Evolutionary conservation across 1,140 invertebrate genomes (phyloP).

Genomic region (Mylabris phalerata): DNA sequence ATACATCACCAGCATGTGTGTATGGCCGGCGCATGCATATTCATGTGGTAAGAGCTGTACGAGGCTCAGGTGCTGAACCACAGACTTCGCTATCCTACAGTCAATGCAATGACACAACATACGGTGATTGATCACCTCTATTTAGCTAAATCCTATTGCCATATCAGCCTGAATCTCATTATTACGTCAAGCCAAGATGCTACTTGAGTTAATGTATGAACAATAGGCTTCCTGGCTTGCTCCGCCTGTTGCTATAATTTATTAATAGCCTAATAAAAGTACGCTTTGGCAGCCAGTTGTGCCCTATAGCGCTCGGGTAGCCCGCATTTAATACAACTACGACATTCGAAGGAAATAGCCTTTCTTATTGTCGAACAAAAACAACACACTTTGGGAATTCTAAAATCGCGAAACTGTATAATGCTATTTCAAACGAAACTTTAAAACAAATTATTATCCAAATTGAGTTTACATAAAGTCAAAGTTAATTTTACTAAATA

Average conservation of each 20-base stretch:
- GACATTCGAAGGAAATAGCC: conserved; percentile 29
- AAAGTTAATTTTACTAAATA: conserved; percentile 14
- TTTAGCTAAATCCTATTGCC: conserved; percentile 43
- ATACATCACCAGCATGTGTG: conserved; percentile 42
- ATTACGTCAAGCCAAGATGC: conserved; percentile 43
- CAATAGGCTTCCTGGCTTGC: conserved; percentile 38
- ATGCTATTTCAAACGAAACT: conserved; percentile 22
- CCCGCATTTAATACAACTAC: conserved; percentile 26
- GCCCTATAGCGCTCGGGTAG: conserved; percentile 20
- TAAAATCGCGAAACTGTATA: conserved; percentile 25
- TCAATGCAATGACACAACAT: conserved; percentile 37
- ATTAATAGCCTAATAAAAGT: conserved; percentile 44
- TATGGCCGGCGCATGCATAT: conserved; percentile 37
- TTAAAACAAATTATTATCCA: conserved; percentile 19
- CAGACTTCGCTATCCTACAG: conserved; percentile 20
- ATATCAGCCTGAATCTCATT: conserved; percentile 42
- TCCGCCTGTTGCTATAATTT: conserved; percentile 44
- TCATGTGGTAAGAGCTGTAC: conserved; percentile 32
- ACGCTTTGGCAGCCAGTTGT: conserved; percentile 36
- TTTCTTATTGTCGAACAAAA: conserved; percentile 22
- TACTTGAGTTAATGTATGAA: conserved; percentile 43
- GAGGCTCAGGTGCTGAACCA: conserved; percentile 27
- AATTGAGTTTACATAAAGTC: conserved; percentile 18
- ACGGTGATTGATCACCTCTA: conserved; percentile 41
- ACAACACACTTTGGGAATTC: conserved; percentile 24